phyloP scores from a whole-genome alignment of 1,140 invertebrate genomes.

The Frieseomelitta varia region DNA sequence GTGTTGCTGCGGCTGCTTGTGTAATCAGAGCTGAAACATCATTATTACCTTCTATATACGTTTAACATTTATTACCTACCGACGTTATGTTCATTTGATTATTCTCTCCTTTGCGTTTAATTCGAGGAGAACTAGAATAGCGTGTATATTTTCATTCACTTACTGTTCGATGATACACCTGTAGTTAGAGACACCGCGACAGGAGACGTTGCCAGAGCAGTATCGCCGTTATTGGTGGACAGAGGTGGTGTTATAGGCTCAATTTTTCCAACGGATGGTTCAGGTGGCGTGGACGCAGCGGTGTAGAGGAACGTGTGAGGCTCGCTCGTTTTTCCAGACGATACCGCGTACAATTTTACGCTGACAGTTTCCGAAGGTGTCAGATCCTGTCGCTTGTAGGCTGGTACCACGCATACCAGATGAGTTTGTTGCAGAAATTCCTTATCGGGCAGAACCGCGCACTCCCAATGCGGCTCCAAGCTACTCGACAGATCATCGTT shows the following conservation, averaged over 20 bases:
- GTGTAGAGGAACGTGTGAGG: constrained; percentile 93
- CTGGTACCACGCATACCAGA: constrained; percentile 94
- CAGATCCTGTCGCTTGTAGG: constrained; percentile 85
- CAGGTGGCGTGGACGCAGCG: constrained; percentile 78
- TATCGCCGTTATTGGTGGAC: constrained; percentile 83
- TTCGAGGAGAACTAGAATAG: too few species aligned
- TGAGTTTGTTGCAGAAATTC: constrained; percentile 95
- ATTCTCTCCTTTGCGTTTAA: neutral
- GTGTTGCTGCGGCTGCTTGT: constrained; percentile 61
- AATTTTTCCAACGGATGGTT: constrained; percentile 73
- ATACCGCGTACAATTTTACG: constrained; percentile 91
- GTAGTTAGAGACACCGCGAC: constrained; percentile 55
- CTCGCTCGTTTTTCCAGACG: constrained; percentile 94
- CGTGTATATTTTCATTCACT: constrained; percentile 8
- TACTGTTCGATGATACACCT: constrained; percentile 61
- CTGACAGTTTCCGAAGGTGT: constrained; percentile 86
- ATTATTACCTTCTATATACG: neutral
- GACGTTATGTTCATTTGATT: neutral
- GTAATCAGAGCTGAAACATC: constrained; percentile 68
- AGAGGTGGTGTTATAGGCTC: constrained; percentile 63
- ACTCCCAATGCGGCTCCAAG: constrained; percentile 86
- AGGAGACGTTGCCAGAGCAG: constrained; percentile 55
- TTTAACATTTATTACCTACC: neutral
- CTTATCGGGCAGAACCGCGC: constrained; percentile 90
- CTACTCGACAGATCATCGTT: constrained; percentile 79